Base-by-base conservation (phyloP, 2,888 invertebrate species). In the Lasiommata megera region DNA sequence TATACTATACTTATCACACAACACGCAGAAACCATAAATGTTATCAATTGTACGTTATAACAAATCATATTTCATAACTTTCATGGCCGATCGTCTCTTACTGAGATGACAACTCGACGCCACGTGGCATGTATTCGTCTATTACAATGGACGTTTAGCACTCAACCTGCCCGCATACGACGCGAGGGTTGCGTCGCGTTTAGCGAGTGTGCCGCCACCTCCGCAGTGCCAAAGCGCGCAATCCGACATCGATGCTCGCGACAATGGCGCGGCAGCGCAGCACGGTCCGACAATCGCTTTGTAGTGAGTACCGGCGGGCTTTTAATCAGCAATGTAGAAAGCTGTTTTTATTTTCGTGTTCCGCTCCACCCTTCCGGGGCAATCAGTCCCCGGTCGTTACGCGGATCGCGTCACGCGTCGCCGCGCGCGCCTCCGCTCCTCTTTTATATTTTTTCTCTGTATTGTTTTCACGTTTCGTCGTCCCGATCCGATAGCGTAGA, bases 321-420 rank as follows among this genome's bases (percentile, higher is more conserved):
- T 86, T 83, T 85, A 88, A 88, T 87, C 88, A 87, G 81, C 78
- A 77, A 72, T 74, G 76, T 76, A 72, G 72, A 70, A 73, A 65
- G 61, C 57, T 55, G 61, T 63, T 58, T 60, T 76, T 68, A 70
- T 73, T 74, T 77, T 82, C 80, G 81, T 82, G 75, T 77, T 74
- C 73, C 74, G 76, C 63, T 78, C 73, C 72, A 79, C 80, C 82
- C 82, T 82, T 82, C 80, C 78, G 79, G 71, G 77, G 83, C 82
- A 80, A 84, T 86, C 84, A 81, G 82, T 76, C 82, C 82, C 76
- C 76, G 77, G 80, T 75, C 73, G 84, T 78, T 76, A 77, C 80
- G 76, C 71, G 79, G 79, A 73, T 74, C 72, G 76, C 70, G 74
- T 68, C 79, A 71, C 79, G 80, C 80, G 67, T 76, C 79, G 68